These are phyloP conservation scores for Xestia sexstrigata DNA, from an alignment of 2,888 invertebrate genomes.

Conservation along the genomic window DNA sequence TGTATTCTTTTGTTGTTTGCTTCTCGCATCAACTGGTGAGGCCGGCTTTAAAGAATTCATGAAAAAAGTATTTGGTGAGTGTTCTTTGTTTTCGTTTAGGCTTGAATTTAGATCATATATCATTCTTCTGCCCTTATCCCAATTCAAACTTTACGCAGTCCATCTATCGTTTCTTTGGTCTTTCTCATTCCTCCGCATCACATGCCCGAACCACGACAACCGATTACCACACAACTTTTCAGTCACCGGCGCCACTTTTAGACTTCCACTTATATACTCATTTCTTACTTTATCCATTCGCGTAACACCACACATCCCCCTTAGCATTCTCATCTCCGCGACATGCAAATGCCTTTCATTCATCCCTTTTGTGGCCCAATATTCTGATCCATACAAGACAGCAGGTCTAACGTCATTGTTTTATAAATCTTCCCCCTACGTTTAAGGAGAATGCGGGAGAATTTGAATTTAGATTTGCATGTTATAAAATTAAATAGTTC, in stretches of 20 bases:
- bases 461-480: no score
- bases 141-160: neutral
- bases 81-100: neutral
- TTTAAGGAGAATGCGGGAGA: no score
- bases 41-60: neutral
- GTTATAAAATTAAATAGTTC: no score
- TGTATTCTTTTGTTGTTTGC: slow-evolving; percentile 26
- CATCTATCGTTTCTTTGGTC: neutral
- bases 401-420: neutral
- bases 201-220: no score
- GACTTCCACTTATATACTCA: neutral
- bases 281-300: neutral
- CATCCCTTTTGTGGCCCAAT: neutral
- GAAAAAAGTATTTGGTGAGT: neutral
- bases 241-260: neutral
- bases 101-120: neutral
- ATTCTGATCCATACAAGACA: neutral
- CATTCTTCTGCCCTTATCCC: no score
- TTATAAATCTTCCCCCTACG: no score
- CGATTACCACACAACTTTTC: neutral
- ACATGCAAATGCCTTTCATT: neutral
- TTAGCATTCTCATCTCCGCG: neutral
- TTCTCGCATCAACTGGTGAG: neutral
- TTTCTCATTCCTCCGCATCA: no score
- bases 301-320: neutral